phyloP scores from a whole-genome alignment of 2,113 vertebrate species.

The Pangasianodon gigas region DNA sequence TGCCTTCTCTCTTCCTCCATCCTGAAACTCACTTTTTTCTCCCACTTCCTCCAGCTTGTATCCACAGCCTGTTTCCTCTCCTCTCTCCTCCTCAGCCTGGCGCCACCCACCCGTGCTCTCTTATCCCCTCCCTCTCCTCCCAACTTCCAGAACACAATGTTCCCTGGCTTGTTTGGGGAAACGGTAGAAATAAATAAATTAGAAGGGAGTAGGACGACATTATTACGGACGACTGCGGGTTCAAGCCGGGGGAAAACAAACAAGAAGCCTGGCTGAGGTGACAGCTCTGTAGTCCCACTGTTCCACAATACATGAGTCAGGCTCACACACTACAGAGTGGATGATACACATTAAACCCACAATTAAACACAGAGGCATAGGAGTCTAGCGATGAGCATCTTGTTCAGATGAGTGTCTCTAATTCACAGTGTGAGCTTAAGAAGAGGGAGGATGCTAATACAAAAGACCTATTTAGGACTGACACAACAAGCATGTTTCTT shows the following conservation, averaged over 20 bases:
- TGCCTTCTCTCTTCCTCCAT: slow-evolving; percentile 26
- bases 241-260: slow-evolving; percentile 64
- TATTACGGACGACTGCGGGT: slow-evolving; percentile 54
- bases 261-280: slow-evolving; percentile 41
- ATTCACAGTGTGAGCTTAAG: not conserved
- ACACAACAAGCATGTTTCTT: not conserved
- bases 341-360: not conserved
- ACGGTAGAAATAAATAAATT: slow-evolving; percentile 71
- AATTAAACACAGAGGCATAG: not conserved
- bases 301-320: not conserved
- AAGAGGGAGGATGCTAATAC: not conserved
- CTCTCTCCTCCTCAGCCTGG: slow-evolving; percentile 20
- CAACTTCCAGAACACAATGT: slow-evolving; percentile 60
- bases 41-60: slow-evolving; percentile 7
- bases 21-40: slow-evolving; percentile 12
- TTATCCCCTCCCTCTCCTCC: slow-evolving; percentile 37
- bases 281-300: not conserved
- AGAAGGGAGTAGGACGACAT: slow-evolving; percentile 58
- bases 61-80: slow-evolving; percentile 17
- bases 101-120: slow-evolving; percentile 17
- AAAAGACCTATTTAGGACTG: not conserved
- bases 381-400: not conserved
- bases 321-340: not conserved
- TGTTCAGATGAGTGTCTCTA: not conserved
- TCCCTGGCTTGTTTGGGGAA: slow-evolving; percentile 63